Percentiles rank a stretch among this genome's conserved stretches.
Conservation (phyloP, 2,797 vertebrate genomes). For the Brotogeris chrysoptera region DNA sequence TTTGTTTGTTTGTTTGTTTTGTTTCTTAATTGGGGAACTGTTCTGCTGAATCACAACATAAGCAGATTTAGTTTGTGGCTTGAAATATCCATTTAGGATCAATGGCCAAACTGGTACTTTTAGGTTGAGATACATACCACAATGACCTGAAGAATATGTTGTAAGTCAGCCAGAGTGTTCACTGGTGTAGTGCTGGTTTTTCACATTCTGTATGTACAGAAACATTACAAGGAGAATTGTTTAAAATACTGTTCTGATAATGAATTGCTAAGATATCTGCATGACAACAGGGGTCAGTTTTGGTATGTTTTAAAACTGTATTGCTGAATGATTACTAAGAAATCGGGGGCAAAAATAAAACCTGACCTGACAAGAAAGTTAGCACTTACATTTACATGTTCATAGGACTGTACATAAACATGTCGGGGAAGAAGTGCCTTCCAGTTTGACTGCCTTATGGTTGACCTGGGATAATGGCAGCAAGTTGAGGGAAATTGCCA, state of each 20-base stretch:
- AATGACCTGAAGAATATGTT: not conserved
- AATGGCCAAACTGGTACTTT: not conserved
- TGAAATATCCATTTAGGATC: not conserved
- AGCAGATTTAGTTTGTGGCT: not conserved
- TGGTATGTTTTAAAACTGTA: not conserved
- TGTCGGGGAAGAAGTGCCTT: not conserved
- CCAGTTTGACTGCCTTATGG: not conserved
- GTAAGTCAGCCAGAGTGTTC: not conserved
- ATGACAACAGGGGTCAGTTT: not conserved
- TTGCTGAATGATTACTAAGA: not conserved
- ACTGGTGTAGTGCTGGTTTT: not conserved
- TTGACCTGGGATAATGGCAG: not conserved
- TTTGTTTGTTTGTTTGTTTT: not conserved
- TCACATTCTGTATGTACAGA: not conserved
- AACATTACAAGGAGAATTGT: not conserved
- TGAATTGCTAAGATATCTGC: not conserved
- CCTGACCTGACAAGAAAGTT: not conserved
- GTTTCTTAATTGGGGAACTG: not conserved
- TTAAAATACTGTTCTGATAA: not conserved
- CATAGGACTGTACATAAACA: not conserved
- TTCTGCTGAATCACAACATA: not conserved
- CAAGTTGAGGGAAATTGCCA: not conserved
- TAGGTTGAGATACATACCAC: not conserved
- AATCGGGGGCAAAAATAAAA: not conserved
- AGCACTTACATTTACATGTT: not conserved